phyloP scores from a whole-genome alignment of 2,888 invertebrate species.

The Raillietiella orientalis region DNA sequence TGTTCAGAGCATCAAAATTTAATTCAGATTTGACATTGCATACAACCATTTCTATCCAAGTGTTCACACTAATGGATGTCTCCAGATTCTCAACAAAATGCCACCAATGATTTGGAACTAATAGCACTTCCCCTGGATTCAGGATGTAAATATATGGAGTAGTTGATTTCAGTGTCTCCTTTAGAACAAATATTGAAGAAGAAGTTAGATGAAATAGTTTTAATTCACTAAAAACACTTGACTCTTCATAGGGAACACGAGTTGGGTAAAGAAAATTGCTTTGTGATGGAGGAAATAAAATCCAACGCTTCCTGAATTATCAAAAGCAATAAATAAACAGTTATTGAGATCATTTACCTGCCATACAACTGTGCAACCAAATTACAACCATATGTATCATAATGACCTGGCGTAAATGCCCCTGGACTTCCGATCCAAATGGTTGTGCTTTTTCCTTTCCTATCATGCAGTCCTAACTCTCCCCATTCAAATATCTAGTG shows the following conservation, averaged over 20 bases:
- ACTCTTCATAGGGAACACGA: slow-evolving; percentile 81
- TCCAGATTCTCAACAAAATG: slow-evolving; percentile 53
- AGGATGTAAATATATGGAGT: slow-evolving; percentile 23
- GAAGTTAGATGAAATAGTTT: slow-evolving; percentile 32
- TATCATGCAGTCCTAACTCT: slow-evolving; percentile 11
- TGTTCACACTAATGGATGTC: slow-evolving; percentile 26
- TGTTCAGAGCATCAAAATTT: slow-evolving; percentile 8
- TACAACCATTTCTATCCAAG: slow-evolving; percentile 41
- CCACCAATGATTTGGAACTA: slow-evolving; percentile 85
- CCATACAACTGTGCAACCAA: slow-evolving; percentile 63
- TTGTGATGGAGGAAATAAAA: slow-evolving; percentile 51
- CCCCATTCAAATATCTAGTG: slow-evolving; percentile 12
- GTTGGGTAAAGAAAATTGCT: slow-evolving; percentile 30
- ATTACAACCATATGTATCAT: slow-evolving; percentile 78
- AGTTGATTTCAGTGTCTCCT: slow-evolving; percentile 5
- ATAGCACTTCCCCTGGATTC: slow-evolving; percentile 49
- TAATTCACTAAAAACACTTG: slow-evolving; percentile 56
- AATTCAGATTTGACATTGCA: too few species aligned
- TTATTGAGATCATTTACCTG: slow-evolving; percentile 19
- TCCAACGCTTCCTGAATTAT: slow-evolving; percentile 46
- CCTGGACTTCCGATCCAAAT: slow-evolving; percentile 19
- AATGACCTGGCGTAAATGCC: slow-evolving; percentile 74
- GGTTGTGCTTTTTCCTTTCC: slow-evolving; percentile 12
- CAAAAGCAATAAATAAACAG: slow-evolving; percentile 1
- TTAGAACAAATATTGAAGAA: neutral